A percentile compares a stretch with the other conserved stretches of the same genome.
Evolutionary conservation across 2,888 invertebrate genomes (phyloP).

Genomic region (Drosophila anomelani): DNA sequence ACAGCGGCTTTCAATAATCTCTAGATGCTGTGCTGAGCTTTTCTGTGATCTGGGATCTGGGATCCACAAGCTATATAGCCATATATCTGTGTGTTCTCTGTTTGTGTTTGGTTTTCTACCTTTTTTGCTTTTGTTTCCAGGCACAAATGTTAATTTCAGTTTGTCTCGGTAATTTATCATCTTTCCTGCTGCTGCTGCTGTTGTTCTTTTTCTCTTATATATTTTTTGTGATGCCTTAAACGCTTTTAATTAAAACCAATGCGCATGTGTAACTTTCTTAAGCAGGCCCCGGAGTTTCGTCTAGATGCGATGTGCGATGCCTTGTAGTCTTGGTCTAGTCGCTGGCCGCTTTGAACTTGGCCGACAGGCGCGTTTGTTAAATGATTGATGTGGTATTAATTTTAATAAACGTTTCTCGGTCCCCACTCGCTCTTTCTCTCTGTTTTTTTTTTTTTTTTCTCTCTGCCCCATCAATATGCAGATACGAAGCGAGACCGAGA

Average conservation of each 20-base stretch:
- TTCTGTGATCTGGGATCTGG: constrained; percentile 25
- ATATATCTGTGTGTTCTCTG: not conserved
- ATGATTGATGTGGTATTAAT: constrained; percentile 84
- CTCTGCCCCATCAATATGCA: constrained; percentile 58
- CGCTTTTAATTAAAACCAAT: constrained; percentile 82
- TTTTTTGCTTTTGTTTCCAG: constrained; percentile 29
- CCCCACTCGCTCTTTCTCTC: constrained; percentile 20
- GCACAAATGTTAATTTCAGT: constrained; percentile 77
- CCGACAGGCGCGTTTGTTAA: constrained; percentile 81
- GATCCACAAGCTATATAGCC: constrained; percentile 3
- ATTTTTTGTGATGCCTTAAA: constrained; percentile 65
- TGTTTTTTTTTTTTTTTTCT: too few species aligned
- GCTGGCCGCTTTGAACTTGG: constrained; percentile 80
- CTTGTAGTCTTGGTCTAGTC: constrained; percentile 38
- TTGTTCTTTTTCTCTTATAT: not conserved
- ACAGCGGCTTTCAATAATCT: constrained; percentile 71
- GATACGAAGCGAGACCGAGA: constrained; percentile 21
- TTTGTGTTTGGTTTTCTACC: not conserved
- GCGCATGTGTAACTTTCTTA: constrained; percentile 82
- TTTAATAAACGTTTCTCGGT: constrained; percentile 74
- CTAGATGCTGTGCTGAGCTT: constrained; percentile 21
- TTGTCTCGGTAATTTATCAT: constrained; percentile 81
- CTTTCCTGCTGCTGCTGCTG: constrained; percentile 29
- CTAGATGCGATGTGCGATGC: constrained; percentile 21
- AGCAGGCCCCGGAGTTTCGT: constrained; percentile 42